A percentile compares a stretch with the other conserved stretches of the same genome.
Conservation (phyloP, 2,797 vertebrate species). For the Gallinago solitaria region DNA sequence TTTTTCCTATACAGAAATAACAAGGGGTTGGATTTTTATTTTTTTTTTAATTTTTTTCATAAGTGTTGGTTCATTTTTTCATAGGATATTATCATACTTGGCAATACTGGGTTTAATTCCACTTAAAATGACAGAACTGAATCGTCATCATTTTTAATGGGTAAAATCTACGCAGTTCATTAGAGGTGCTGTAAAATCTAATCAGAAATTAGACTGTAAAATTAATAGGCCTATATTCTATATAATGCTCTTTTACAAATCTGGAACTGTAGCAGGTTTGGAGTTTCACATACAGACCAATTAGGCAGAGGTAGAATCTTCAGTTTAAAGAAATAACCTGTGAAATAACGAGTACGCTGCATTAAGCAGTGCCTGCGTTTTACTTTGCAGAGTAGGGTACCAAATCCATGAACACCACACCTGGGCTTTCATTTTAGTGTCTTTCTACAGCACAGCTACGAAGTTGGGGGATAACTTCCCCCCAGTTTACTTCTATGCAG, state of each 20-base stretch:
- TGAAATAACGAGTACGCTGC: not conserved
- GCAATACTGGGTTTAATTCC: constrained; percentile 73
- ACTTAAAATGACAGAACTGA: constrained; percentile 77
- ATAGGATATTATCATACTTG: constrained; percentile 69
- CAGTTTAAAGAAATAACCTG: constrained; percentile 46
- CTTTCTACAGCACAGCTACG: not conserved
- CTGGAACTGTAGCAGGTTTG: constrained; percentile 46
- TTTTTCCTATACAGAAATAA: not conserved
- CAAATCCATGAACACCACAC: not conserved
- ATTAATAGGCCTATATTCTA: constrained; percentile 71
- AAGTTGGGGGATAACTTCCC: not conserved
- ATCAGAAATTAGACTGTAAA: constrained; percentile 76
- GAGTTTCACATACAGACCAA: not conserved
- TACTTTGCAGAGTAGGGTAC: not conserved
- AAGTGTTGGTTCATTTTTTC: not conserved
- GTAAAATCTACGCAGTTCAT: constrained; percentile 58
- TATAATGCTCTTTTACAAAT: constrained; percentile 49
- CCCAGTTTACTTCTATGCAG: fast-evolving
- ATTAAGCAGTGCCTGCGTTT: not conserved
- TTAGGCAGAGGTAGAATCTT: constrained; percentile 15
- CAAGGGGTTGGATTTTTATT: not conserved
- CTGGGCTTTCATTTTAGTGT: not conserved
- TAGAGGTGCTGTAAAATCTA: constrained; percentile 73
- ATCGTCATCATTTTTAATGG: constrained; percentile 70
- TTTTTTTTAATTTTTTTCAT: not conserved